Conservation (phyloP, 1,140 invertebrate genomes). For the Ceratina australensis region DNA sequence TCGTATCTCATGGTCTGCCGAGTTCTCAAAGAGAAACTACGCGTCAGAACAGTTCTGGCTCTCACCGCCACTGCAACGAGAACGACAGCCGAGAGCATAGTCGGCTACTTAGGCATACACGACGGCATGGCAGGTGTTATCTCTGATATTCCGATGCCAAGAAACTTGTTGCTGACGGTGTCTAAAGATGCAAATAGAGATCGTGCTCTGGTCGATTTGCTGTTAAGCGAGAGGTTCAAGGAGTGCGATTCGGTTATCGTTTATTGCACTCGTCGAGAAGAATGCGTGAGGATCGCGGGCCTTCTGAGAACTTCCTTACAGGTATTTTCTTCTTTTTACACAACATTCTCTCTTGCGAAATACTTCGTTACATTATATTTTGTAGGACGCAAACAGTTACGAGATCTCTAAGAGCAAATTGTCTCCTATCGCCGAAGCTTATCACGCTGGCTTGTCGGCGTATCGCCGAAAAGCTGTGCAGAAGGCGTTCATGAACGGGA, state of each 20-base stretch:
- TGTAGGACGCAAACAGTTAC: conserved; percentile 55
- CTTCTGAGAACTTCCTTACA: conserved; percentile 89
- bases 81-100: conserved; percentile 88
- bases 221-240: conserved; percentile 84
- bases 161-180: conserved; percentile 91
- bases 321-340: conserved; percentile 72
- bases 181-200: conserved; percentile 92
- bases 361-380: not conserved
- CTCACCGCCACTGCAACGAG: conserved; percentile 95
- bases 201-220: conserved; percentile 87
- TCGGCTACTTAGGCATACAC: conserved; percentile 87
- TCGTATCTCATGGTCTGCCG: conserved; percentile 96
- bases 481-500: conserved; percentile 93
- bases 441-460: conserved; percentile 94
- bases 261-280: conserved; percentile 95
- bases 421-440: conserved; percentile 87
- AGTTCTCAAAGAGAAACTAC: conserved; percentile 91
- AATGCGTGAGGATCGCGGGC: conserved; percentile 91
- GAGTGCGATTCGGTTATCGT: conserved; percentile 92
- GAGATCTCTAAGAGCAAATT: conserved; percentile 66
- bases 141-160: conserved; percentile 88
- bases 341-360: conserved; percentile 46
- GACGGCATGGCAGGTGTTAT: conserved; percentile 88
- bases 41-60: conserved; percentile 92
- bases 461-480: conserved; percentile 90